A percentile compares a stretch with the other conserved stretches of the same genome.
Conservation (phyloP, 2,888 invertebrate genomes). For the Balanococcus diminutus region DNA sequence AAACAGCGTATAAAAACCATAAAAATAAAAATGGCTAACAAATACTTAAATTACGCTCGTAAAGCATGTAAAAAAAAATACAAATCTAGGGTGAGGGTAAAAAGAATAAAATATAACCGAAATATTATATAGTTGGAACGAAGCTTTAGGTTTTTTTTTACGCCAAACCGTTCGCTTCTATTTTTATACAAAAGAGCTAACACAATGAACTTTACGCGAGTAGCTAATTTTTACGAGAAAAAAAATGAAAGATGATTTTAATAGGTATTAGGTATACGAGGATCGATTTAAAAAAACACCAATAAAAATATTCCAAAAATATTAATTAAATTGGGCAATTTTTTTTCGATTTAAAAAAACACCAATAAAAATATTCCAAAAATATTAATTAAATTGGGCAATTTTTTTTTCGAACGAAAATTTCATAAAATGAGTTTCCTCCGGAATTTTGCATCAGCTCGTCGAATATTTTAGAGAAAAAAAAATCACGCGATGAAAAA, state of each 20-base stretch:
- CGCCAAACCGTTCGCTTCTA: not conserved
- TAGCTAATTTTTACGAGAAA: not conserved
- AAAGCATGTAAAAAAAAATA: constrained; percentile 24
- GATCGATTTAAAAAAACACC: not conserved
- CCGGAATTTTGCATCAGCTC: not conserved
- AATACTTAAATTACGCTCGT: constrained; percentile 45
- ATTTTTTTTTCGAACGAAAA: not conserved
- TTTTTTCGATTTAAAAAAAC: not conserved
- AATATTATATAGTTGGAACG: constrained; percentile 9
- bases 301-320: not conserved
- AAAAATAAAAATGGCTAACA: constrained; percentile 47
- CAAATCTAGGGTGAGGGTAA: constrained; percentile 21
- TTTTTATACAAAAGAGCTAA: not conserved
- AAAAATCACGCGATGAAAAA: too few species aligned
- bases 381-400: not conserved
- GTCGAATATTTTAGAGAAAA: too few species aligned
- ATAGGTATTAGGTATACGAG: not conserved
- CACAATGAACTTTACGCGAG: not conserved
- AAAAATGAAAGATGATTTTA: not conserved
- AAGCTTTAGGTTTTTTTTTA: constrained; percentile 28
- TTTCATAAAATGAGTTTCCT: too few species aligned
- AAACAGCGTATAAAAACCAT: constrained; percentile 46
- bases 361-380: not conserved
- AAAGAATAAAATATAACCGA: constrained; percentile 24
- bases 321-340: constrained; percentile 20